Base-by-base conservation (phyloP, 2,797 vertebrate genomes). In the Melanotaenia parkinsoni region DNA sequence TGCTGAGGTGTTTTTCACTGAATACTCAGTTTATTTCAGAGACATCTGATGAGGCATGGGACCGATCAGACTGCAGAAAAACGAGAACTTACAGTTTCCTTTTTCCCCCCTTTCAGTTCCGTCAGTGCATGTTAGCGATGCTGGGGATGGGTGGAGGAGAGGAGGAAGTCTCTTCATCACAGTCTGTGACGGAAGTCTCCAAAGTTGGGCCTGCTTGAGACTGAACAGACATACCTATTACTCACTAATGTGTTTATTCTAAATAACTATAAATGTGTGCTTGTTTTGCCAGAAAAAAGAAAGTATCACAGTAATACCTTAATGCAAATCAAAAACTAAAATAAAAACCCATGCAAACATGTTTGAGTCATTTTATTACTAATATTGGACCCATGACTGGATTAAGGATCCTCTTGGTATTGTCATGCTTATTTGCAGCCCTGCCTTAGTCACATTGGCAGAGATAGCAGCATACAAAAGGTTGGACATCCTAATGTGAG, bases 121-220 rank as follows among this genome's bases (percentile, higher is more conserved):
- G 93, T 20, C 86, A 87, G 54, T 94, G 93, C 75, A 94, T 95
- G 89, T 77, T 93, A 86, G 81, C 68, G 65, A 76, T 94, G 84
- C 43, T 95, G 47, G 93, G 92, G 37, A 94, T 92, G 83, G 85
- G 85, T 12, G 86, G 67, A 22, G 90, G 88, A 50, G 94, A 94
- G 0, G 93, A 95, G 16, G 69, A 89, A 5, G 63, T 75, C 24
- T 90, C 93, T 7, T 11, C 86, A 85, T 51, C 86, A 26, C 40
- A 54, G 22, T 92, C 93, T 58, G 86, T 92, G 70, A 94, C 93
- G 45, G 93, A 95, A 88, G 91, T 95, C 71, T 93, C 94, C 66
- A 93, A 93, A 70, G 93, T 92, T 24, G 85, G 70, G 0, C 91
- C 92, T 32, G 89, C 90, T 78, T 91, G 88, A 72, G 69, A 13